phyloP scores from a whole-genome alignment of 1,140 invertebrate genomes.

The Drosophila ambigua region DNA sequence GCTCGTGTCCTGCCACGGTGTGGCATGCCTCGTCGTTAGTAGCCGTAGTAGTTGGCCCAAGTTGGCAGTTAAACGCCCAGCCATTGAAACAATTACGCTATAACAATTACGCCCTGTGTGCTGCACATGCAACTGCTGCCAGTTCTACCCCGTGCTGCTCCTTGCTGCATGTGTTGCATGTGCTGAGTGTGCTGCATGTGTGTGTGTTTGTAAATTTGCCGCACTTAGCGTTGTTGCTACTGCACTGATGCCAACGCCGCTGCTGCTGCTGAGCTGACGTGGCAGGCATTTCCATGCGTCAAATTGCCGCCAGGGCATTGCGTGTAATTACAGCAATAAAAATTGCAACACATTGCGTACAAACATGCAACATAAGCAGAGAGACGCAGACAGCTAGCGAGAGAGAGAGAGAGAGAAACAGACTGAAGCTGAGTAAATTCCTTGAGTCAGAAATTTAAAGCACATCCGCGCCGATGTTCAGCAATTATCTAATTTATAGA shows the following conservation, averaged over 20 bases:
- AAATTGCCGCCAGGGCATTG: slow-evolving; percentile 77
- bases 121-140: slow-evolving; percentile 60
- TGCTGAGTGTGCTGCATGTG: background rate
- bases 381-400: background rate
- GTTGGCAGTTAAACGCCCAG: slow-evolving; percentile 73
- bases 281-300: slow-evolving; percentile 80
- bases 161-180: slow-evolving; percentile 7
- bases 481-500: slow-evolving; percentile 80
- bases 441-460: slow-evolving; percentile 16
- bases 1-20: too few species aligned
- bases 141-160: slow-evolving; percentile 1
- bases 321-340: slow-evolving; percentile 80
- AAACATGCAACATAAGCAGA: slow-evolving; percentile 67
- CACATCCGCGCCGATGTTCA: slow-evolving; percentile 25
- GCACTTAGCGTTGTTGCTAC: slow-evolving; percentile 58
- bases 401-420: slow-evolving; percentile 17
- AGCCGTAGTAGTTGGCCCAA: slow-evolving; percentile 50
- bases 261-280: slow-evolving; percentile 46
- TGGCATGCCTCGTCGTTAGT: slow-evolving; percentile 26
- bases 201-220: slow-evolving; percentile 65
- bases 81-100: slow-evolving; percentile 80
- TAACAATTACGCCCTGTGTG: slow-evolving; percentile 69
- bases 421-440: background rate
- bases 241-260: slow-evolving; percentile 1
- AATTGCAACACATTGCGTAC: slow-evolving; percentile 80